phyloP scores from a whole-genome alignment of 1,140 invertebrate species.

The Lasaia peninsularis region DNA sequence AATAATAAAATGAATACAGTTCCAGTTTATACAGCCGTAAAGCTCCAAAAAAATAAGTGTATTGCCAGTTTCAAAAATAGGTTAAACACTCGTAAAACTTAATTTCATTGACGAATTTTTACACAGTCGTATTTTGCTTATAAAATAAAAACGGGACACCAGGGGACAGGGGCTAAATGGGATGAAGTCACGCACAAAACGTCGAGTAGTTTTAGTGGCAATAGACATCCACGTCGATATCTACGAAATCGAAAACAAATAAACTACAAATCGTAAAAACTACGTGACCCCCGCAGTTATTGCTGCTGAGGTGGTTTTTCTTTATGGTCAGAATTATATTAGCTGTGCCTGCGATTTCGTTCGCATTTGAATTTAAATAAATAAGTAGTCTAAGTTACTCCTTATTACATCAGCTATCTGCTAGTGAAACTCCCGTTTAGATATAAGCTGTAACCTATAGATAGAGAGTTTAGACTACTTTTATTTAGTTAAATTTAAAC shows the following conservation, averaged over 20 bases:
- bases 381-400: too few relatives aligned
- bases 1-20: too few relatives aligned
- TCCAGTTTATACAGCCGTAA: too few relatives aligned
- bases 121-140: slow-evolving; percentile 27
- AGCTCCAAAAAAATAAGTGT: not conserved
- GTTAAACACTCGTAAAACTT: not conserved
- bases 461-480: too few relatives aligned
- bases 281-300: slow-evolving; percentile 30
- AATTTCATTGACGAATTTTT: not conserved
- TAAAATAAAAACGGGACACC: slow-evolving; percentile 17
- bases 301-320: not conserved
- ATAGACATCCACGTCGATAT: slow-evolving; percentile 34
- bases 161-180: slow-evolving; percentile 26
- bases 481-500: too few relatives aligned
- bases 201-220: slow-evolving; percentile 43
- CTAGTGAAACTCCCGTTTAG: too few relatives aligned
- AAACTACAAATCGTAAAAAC: slow-evolving; percentile 38
- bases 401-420: too few relatives aligned
- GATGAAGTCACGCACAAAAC: slow-evolving; percentile 47
- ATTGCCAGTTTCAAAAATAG: not conserved
- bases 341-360: too few relatives aligned
- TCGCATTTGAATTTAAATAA: too few relatives aligned
- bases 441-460: too few relatives aligned
- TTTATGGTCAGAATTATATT: not conserved
- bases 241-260: slow-evolving; percentile 29